Evolutionary conservation across 1,140 invertebrate species (phyloP).

Genomic region (Caligus rogercresseyi): DNA sequence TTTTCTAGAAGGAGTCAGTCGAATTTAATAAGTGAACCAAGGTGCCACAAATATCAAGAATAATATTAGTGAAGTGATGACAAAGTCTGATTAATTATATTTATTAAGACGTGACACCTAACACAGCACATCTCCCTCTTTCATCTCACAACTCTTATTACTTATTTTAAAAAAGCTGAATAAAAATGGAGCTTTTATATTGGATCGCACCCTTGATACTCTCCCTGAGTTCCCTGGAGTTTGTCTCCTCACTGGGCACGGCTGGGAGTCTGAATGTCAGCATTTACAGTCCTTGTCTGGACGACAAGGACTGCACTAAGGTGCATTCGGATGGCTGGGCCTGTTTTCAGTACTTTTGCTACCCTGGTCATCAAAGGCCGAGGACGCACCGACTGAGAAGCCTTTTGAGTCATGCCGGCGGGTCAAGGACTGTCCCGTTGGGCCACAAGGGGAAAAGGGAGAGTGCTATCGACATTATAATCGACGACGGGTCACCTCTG

Average conservation of each 20-base stretch:
- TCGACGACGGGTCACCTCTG: neutral
- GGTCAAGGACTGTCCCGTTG: slow-evolving; percentile 9
- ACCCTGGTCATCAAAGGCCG: neutral
- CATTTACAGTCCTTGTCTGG: neutral
- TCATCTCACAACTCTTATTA: too few species aligned
- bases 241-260: neutral
- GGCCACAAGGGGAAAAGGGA: neutral
- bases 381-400: neutral
- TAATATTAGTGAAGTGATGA: too few species aligned
- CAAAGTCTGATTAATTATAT: too few species aligned
- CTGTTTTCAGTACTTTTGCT: slow-evolving; percentile 17
- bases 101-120: too few species aligned
- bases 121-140: too few species aligned
- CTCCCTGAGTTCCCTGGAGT: neutral
- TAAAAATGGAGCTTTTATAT: neutral
- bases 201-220: neutral
- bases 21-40: too few species aligned
- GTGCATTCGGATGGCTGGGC: neutral
- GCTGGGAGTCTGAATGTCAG: neutral
- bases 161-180: too few species aligned
- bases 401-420: slow-evolving; percentile 1
- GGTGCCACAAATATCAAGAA: too few species aligned
- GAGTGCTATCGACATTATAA: slow-evolving; percentile 9
- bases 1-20: too few species aligned
- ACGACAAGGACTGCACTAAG: slow-evolving; percentile 5